These are phyloP conservation scores for Thereva unica DNA, from an alignment of 2,888 invertebrate species.

Conservation along the genomic window DNA sequence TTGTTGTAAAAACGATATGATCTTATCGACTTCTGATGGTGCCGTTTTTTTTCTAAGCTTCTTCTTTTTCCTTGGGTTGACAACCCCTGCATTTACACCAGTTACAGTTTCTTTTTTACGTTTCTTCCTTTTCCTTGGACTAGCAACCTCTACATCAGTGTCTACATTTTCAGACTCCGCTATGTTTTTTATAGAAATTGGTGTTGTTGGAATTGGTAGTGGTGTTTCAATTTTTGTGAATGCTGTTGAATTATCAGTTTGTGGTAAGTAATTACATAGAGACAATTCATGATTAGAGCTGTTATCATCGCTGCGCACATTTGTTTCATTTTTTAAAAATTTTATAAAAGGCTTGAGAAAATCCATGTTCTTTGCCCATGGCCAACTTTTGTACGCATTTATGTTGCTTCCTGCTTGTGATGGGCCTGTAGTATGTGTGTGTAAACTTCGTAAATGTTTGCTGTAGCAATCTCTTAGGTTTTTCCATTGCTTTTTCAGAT, in stretches of 20 bases:
- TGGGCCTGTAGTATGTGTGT: conserved; percentile 23
- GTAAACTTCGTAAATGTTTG: conserved; percentile 22
- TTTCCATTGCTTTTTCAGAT: conserved; percentile 33
- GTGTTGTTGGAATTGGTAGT: conserved; percentile 10
- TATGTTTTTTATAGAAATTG: conserved; percentile 11
- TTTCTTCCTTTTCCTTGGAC: conserved; percentile 9
- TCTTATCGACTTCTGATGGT: neutral
- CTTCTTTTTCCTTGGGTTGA: neutral
- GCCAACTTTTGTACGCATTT: conserved; percentile 36
- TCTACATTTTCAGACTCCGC: conserved; percentile 1
- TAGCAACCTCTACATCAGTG: conserved; percentile 5
- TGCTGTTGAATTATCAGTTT: conserved; percentile 13
- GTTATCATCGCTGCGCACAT: conserved; percentile 5
- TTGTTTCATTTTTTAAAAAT: conserved; percentile 11
- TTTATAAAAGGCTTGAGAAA: conserved; percentile 34
- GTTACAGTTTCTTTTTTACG: conserved; percentile 1
- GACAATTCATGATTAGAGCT: neutral
- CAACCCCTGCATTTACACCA: neutral
- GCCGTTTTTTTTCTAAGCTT: neutral
- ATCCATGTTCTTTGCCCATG: conserved; percentile 36
- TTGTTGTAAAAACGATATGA: conserved; percentile 6
- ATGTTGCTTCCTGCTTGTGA: conserved; percentile 18
- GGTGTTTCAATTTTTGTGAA: conserved; percentile 3
- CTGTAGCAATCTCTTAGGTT: conserved; percentile 38
- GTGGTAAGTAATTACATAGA: neutral